phyloP scores from a whole-genome alignment of 2,113 vertebrate genomes.

The Pitta sordida region DNA sequence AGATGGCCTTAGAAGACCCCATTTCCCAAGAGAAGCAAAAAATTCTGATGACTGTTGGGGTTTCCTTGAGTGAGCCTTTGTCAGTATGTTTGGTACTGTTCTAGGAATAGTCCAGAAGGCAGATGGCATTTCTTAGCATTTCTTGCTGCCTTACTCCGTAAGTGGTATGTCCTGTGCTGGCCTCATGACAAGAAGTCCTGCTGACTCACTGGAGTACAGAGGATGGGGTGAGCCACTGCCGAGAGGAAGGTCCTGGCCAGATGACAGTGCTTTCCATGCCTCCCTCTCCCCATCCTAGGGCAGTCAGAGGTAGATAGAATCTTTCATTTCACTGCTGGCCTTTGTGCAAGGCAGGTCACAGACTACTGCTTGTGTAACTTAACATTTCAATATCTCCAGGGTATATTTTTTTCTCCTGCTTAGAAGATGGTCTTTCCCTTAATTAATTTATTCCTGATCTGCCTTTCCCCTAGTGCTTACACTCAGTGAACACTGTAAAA shows the following conservation, averaged over 20 bases:
- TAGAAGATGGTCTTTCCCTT: neutral
- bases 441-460: slow-evolving; percentile 14
- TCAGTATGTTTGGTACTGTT: neutral
- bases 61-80: neutral
- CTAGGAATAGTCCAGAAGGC: neutral
- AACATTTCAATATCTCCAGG: neutral
- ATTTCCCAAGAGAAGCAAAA: neutral
- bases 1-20: neutral
- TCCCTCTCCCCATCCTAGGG: neutral
- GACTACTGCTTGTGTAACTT: neutral
- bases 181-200: accelerated
- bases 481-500: neutral
- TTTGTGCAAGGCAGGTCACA: neutral
- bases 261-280: neutral
- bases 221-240: neutral
- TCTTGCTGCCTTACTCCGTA: neutral
- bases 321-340: neutral
- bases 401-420: neutral
- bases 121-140: neutral
- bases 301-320: neutral
- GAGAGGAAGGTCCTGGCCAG: neutral
- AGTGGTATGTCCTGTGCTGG: neutral
- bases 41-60: neutral
- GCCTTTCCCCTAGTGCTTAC: neutral
- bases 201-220: accelerated